A percentile compares a stretch with the other conserved stretches of the same genome.
These are phyloP conservation scores for Eulemur coronatus DNA, from an alignment of 2,797 vertebrate species.

Conservation along the genomic window DNA sequence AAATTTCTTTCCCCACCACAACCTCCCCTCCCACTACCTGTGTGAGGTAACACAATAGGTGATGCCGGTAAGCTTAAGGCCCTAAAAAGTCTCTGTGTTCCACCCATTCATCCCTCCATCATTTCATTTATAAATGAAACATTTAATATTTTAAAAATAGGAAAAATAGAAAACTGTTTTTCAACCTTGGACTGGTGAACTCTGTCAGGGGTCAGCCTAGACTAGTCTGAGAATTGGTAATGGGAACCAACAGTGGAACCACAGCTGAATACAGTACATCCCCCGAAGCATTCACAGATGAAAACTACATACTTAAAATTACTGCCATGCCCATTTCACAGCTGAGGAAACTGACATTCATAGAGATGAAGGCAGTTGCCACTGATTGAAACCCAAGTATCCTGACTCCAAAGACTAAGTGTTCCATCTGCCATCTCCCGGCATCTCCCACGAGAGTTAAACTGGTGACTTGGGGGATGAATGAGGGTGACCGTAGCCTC, in stretches of 20 bases:
- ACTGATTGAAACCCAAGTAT: background rate
- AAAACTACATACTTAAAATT: background rate
- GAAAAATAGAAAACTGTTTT: background rate
- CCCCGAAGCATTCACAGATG: background rate
- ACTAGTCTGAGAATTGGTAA: no score
- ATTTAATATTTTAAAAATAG: background rate
- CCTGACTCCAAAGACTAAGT: background rate
- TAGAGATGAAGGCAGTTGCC: background rate
- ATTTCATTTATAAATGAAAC: background rate
- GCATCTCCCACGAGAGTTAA: background rate
- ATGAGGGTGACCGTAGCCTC: background rate
- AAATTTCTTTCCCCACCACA: background rate
- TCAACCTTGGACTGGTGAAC: background rate
- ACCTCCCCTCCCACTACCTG: background rate
- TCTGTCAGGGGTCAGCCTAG: background rate
- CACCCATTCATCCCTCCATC: background rate
- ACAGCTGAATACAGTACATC: background rate
- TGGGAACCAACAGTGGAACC: background rate
- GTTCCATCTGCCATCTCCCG: background rate
- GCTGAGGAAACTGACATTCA: background rate
- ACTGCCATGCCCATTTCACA: background rate
- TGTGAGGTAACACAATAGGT: background rate
- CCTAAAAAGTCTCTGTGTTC: background rate
- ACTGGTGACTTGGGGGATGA: background rate
- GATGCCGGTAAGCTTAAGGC: background rate